These are phyloP conservation scores for human (Homo sapiens) DNA, from an alignment of 2,113 vertebrate species.

Conservation along the genomic window GRCh38 chr2:163047001-163047500, in stretches of 20 bases:
- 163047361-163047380: not conserved
- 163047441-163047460: not conserved
- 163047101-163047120: not conserved
- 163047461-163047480: not conserved
- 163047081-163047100: not conserved
- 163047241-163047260: not conserved
- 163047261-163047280: not conserved
- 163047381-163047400: not conserved
- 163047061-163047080: not conserved
- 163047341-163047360: not conserved
- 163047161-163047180: not conserved
- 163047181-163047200: not conserved
- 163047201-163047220: not conserved
- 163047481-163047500: not conserved
- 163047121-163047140: not conserved
- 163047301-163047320: not conserved
- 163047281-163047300: not conserved
- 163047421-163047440: not conserved
- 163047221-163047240: not conserved
- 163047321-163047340: not conserved
- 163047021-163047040: not conserved
- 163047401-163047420: not conserved
- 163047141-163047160: not conserved
- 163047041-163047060: not conserved
- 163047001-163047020: not conserved